Percentiles rank a stretch among this genome's conserved stretches.
Conservation (phyloP, 2,797 vertebrate species). For the Pempheris klunzingeri region DNA sequence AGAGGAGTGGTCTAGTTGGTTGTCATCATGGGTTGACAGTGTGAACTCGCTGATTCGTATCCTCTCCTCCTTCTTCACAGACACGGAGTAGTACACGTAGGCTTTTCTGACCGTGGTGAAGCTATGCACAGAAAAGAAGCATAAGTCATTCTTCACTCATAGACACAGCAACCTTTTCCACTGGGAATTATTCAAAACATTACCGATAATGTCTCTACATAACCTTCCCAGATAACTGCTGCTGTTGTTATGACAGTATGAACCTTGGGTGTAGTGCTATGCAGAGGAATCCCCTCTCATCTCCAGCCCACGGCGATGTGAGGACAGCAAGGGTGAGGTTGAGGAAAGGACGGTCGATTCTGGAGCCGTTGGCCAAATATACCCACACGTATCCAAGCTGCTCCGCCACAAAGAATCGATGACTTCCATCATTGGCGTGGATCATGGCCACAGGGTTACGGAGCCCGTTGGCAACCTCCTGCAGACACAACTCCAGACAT, state of each 20-base stretch:
- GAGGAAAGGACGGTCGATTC: conserved; percentile 87
- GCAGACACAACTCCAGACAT: conserved; percentile 88
- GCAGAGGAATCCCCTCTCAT: conserved; percentile 90
- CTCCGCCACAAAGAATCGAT: conserved; percentile 89
- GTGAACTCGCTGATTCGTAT: conserved; percentile 89
- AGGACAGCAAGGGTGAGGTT: conserved; percentile 88
- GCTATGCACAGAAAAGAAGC: conserved; percentile 33
- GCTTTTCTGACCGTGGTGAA: conserved; percentile 83
- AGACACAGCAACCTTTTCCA: not conserved
- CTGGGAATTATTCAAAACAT: not conserved
- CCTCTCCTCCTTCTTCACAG: conserved; percentile 84
- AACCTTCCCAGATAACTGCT: not conserved
- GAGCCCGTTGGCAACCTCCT: conserved; percentile 87
- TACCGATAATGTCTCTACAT: not conserved
- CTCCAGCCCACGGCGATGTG: conserved; percentile 87
- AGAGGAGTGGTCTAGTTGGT: conserved; percentile 87
- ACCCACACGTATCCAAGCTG: conserved; percentile 90
- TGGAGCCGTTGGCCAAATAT: conserved; percentile 87
- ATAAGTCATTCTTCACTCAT: not conserved
- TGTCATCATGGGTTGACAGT: conserved; percentile 81
- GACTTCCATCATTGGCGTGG: conserved; percentile 87
- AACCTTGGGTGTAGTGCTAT: conserved; percentile 87
- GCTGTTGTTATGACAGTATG: not conserved
- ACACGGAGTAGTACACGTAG: conserved; percentile 90
- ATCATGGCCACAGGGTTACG: conserved; percentile 90